Percentiles rank a stretch among this genome's conserved stretches.
phyloP scores from a whole-genome alignment of 1,140 invertebrate species.

The Cotesia typhae region DNA sequence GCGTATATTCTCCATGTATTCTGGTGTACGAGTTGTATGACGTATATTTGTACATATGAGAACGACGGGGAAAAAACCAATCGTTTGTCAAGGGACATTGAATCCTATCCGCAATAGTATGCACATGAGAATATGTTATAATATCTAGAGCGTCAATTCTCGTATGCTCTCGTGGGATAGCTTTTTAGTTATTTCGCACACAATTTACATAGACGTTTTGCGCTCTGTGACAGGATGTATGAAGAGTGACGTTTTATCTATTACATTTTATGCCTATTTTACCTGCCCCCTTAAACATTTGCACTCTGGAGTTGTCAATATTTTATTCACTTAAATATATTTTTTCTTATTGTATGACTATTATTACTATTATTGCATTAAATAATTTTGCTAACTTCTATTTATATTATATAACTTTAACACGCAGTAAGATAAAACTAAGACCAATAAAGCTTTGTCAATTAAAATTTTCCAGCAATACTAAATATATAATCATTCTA shows the following conservation, averaged over 20 bases:
- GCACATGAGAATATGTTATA: slow-evolving; percentile 14
- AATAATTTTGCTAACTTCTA: too few relatives aligned
- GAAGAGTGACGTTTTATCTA: slow-evolving; percentile 23
- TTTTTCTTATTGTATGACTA: too few relatives aligned
- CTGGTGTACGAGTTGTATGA: background rate
- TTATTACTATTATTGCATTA: too few relatives aligned
- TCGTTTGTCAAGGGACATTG: slow-evolving; percentile 30
- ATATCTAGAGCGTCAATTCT: slow-evolving; percentile 24
- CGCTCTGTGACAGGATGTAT: slow-evolving; percentile 3
- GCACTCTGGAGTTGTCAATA: too few relatives aligned
- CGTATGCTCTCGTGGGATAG: slow-evolving; percentile 21
- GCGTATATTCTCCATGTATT: background rate
- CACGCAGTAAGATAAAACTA: too few relatives aligned
- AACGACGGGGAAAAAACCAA: background rate
- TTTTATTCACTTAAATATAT: too few relatives aligned
- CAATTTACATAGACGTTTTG: slow-evolving; percentile 8
- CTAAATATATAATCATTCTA: too few relatives aligned
- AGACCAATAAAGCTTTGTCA: too few relatives aligned
- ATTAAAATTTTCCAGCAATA: too few relatives aligned
- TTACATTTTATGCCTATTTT: background rate
- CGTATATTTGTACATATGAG: background rate
- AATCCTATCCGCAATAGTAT: background rate
- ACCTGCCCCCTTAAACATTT: background rate
- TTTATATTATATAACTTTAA: too few relatives aligned
- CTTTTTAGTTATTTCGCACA: slow-evolving; percentile 26